Conservation (phyloP, 2,113 vertebrate genomes). For the Salvelinus alpinus region DNA sequence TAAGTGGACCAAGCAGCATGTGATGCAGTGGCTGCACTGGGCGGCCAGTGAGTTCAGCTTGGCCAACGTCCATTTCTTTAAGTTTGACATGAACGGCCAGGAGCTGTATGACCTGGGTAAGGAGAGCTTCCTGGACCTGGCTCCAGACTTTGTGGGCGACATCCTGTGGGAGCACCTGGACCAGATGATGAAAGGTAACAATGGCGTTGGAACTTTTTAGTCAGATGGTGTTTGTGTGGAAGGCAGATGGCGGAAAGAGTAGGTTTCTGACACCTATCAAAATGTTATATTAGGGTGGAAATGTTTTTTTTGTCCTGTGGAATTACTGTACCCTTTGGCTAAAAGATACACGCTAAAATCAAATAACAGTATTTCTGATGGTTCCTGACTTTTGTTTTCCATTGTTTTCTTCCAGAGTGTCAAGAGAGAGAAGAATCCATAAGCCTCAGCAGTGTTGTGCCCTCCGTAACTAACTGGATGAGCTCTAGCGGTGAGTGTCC, state of each 20-base stretch:
- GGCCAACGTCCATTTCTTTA: slow-evolving; percentile 78
- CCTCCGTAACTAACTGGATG: slow-evolving; percentile 76
- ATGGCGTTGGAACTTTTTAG: background rate
- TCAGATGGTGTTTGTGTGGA: too few relatives aligned
- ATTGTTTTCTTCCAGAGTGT: slow-evolving; percentile 62
- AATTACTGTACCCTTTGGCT: too few relatives aligned
- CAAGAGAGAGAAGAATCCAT: slow-evolving; percentile 77
- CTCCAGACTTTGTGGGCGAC: slow-evolving; percentile 87
- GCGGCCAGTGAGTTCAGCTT: slow-evolving; percentile 84
- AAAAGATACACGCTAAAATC: too few relatives aligned
- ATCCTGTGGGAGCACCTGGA: slow-evolving; percentile 92
- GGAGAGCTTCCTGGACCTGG: slow-evolving; percentile 84
- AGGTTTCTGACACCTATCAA: too few relatives aligned
- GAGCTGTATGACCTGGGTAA: slow-evolving; percentile 84
- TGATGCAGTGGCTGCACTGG: slow-evolving; percentile 87
- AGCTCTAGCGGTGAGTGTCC: slow-evolving; percentile 74
- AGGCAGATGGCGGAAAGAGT: too few relatives aligned
- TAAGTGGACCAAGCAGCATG: slow-evolving; percentile 81
- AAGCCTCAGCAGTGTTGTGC: slow-evolving; percentile 72
- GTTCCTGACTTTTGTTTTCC: too few relatives aligned
- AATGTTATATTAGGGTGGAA: too few relatives aligned
- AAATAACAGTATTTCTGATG: too few relatives aligned
- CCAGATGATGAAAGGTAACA: slow-evolving; percentile 88
- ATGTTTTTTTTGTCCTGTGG: too few relatives aligned
- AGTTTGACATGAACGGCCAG: slow-evolving; percentile 81